Percentiles rank a stretch among this genome's conserved stretches.
Conservation (phyloP, 2,888 invertebrate species). For the Diploptera punctata region DNA sequence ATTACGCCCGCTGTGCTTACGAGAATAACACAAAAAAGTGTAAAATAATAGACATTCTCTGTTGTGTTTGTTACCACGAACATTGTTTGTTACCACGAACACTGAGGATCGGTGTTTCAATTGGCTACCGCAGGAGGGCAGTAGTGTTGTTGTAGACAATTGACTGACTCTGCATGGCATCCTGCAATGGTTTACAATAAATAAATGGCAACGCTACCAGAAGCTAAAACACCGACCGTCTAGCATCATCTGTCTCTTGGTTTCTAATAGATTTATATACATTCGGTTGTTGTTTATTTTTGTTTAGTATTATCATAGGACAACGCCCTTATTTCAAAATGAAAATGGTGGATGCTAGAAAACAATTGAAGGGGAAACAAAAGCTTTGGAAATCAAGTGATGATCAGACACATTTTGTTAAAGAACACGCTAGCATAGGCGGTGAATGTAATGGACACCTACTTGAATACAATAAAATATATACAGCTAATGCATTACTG, state of each 20-base stretch:
- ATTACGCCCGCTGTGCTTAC: not conserved
- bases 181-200: not conserved
- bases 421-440: not conserved
- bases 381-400: not conserved
- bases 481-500: too few species aligned
- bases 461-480: too few species aligned
- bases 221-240: not conserved
- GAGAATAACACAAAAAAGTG: too few species aligned
- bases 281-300: not conserved
- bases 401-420: not conserved
- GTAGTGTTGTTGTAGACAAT: not conserved
- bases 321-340: not conserved
- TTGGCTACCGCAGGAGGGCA: slow-evolving; percentile 3
- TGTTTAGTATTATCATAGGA: not conserved
- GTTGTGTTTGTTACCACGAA: not conserved
- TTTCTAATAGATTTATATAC: not conserved
- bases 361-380: slow-evolving; percentile 4
- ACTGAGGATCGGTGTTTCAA: not conserved
- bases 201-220: not conserved
- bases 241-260: not conserved
- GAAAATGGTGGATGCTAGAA: not conserved
- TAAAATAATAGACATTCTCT: not conserved
- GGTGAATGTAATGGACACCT: not conserved
- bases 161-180: slow-evolving; percentile 13
- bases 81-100: not conserved